These are phyloP conservation scores for Drosophila watanabei DNA, from an alignment of 1,140 invertebrate genomes.

Conservation along the genomic window DNA sequence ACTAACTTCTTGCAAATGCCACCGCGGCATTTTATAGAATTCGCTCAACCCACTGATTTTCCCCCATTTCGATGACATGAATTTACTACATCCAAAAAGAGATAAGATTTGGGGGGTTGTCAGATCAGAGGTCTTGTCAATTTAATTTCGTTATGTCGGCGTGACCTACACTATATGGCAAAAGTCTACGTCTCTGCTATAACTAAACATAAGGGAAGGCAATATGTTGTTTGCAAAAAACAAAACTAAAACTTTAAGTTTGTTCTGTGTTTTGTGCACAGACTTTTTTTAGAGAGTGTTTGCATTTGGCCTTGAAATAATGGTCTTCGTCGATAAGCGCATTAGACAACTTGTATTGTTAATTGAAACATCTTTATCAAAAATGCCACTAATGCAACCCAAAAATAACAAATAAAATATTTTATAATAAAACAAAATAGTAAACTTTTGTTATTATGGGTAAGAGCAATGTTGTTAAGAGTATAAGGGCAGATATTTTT, in stretches of 20 bases:
- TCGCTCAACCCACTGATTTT: conserved; percentile 16
- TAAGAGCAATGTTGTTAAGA: neutral
- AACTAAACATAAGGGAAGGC: neutral
- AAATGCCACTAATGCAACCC: neutral
- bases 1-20: conserved; percentile 29
- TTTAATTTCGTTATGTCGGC: neutral
- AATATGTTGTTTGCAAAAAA: neutral
- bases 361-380: conserved; percentile 6
- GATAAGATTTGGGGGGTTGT: conserved; percentile 64
- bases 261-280: neutral
- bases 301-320: conserved; percentile 8
- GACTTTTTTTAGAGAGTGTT: neutral
- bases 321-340: neutral
- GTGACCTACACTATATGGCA: neutral
- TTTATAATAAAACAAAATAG: neutral
- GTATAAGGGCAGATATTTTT: neutral
- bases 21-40: conserved; percentile 36
- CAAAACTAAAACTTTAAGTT: no score
- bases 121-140: conserved; percentile 27
- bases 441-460: neutral
- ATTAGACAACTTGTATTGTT: conserved; percentile 15
- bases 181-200: neutral
- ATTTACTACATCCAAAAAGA: conserved; percentile 52
- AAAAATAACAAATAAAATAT: neutral
- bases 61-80: conserved; percentile 39